These are phyloP conservation scores for Beris chalybata DNA, from an alignment of 2,888 invertebrate species.

Conservation along the genomic window DNA sequence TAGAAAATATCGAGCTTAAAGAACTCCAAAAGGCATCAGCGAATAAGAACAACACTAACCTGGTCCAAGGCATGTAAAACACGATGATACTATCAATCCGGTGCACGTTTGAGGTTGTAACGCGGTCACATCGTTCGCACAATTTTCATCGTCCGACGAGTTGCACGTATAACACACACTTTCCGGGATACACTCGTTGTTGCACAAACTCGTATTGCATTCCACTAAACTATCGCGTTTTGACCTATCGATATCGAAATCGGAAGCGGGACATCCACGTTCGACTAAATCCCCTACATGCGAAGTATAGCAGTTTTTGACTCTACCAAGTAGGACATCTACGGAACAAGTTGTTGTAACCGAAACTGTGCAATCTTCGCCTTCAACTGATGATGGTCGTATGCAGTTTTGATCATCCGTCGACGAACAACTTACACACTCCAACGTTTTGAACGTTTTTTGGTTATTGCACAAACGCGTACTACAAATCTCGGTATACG, in stretches of 20 bases:
- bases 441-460: background rate
- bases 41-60: slow-evolving; percentile 17
- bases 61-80: slow-evolving; percentile 19
- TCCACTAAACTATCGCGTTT: background rate
- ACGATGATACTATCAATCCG: slow-evolving; percentile 3
- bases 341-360: background rate
- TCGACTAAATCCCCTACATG: slow-evolving; percentile 12
- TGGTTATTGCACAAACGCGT: slow-evolving; percentile 8
- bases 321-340: slow-evolving; percentile 10
- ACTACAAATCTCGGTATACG: slow-evolving; percentile 1
- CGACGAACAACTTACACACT: slow-evolving; percentile 9
- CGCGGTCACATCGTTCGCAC: background rate
- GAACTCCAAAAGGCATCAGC: background rate
- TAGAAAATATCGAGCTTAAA: background rate
- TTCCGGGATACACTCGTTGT: slow-evolving; percentile 18
- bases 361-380: slow-evolving; percentile 10
- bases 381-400: background rate
- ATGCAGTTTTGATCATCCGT: slow-evolving; percentile 18
- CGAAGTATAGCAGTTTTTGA: slow-evolving; percentile 17
- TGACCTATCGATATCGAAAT: background rate
- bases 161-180: slow-evolving; percentile 24
- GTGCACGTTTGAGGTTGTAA: slow-evolving; percentile 13
- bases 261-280: slow-evolving; percentile 3
- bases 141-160: slow-evolving; percentile 6
- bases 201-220: slow-evolving; percentile 3